Conservation (phyloP, 2,888 invertebrate species). For the Mimachlamys varia region DNA sequence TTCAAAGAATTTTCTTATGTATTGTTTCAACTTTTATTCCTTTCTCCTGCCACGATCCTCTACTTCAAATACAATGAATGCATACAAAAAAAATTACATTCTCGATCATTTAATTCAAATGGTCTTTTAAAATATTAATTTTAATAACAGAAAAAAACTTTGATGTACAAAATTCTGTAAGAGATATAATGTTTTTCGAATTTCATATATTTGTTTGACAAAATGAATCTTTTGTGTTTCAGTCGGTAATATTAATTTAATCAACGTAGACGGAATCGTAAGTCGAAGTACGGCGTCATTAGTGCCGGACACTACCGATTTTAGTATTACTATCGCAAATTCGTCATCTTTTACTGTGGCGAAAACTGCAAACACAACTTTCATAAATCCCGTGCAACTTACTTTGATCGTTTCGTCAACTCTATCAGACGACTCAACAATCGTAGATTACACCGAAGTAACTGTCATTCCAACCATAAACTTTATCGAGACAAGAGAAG, state of each 20-base stretch:
- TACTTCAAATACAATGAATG: no score
- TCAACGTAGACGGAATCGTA: neutral
- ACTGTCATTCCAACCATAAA: neutral
- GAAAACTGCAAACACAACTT: neutral
- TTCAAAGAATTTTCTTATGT: no score
- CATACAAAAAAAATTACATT: no score
- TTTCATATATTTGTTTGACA: no score
- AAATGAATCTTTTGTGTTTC: neutral
- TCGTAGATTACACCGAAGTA: neutral
- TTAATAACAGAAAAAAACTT: no score
- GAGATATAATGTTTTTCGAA: no score
- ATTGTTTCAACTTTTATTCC: no score
- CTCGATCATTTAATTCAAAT: no score
- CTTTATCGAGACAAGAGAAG: neutral
- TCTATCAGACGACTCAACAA: neutral
- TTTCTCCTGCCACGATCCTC: no score
- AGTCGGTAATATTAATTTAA: neutral
- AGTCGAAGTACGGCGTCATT: neutral
- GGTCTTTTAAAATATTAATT: no score
- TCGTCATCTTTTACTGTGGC: neutral
- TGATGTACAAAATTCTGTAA: no score
- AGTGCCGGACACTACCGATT: neutral
- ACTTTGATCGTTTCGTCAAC: neutral
- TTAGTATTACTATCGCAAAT: neutral
- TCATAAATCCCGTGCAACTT: neutral